Percentiles rank a stretch among this genome's conserved stretches.
phyloP scores from a whole-genome alignment of 2,113 vertebrate genomes.

The Columba janthina region DNA sequence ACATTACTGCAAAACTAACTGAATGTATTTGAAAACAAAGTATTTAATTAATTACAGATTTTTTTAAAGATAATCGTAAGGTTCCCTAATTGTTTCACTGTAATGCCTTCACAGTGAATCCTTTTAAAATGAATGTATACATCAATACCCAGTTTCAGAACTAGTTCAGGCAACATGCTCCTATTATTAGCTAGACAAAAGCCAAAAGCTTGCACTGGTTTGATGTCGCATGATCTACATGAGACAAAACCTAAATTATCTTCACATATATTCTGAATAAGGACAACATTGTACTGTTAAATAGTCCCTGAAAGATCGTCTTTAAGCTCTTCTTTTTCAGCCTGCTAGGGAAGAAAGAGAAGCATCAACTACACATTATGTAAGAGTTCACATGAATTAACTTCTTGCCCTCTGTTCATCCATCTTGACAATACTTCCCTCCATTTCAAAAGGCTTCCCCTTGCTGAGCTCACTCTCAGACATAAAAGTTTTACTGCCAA shows the following conservation, averaged over 20 bases:
- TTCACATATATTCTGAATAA: neutral
- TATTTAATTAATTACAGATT: neutral
- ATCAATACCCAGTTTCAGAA: neutral
- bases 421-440: neutral
- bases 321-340: neutral
- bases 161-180: neutral
- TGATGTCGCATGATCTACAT: neutral
- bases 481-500: neutral
- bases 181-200: neutral
- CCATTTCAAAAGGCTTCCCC: neutral
- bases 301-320: neutral
- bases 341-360: neutral
- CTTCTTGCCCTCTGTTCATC: neutral
- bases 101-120: neutral
- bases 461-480: neutral
- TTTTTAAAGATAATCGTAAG: neutral
- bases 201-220: neutral
- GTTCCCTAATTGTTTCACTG: neutral
- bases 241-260: neutral
- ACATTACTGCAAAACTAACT: neutral
- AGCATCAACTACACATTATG: neutral
- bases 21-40: neutral
- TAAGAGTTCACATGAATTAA: neutral
- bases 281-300: neutral
- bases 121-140: neutral